These are phyloP conservation scores for Trididemnum clinides DNA, from an alignment of 23 tunicate genomes.

Conservation along the genomic window DNA sequence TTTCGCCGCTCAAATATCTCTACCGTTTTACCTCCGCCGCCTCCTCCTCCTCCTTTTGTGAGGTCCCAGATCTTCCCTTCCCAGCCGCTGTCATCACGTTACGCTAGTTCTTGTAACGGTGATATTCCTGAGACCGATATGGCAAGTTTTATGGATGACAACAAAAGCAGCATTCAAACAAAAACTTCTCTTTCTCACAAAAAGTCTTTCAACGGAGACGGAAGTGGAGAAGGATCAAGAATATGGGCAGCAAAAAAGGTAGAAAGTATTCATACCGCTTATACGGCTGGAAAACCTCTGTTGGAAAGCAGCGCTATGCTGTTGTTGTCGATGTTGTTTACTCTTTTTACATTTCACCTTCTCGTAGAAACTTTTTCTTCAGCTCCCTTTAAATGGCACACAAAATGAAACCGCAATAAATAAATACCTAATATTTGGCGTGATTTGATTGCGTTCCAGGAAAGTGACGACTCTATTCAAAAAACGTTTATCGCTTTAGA, in stretches of 20 bases:
- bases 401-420: too few relatives aligned
- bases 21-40: not conserved
- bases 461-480: too few relatives aligned
- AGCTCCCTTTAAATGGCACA: not conserved
- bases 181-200: too few relatives aligned
- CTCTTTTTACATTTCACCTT: not conserved
- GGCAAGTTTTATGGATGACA: too few relatives aligned
- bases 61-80: too few relatives aligned
- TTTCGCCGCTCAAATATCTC: not conserved
- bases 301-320: not conserved
- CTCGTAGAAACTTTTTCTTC: not conserved
- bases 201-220: not conserved
- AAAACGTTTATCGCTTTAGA: too few relatives aligned
- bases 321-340: not conserved
- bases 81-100: not conserved
- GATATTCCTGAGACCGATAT: too few relatives aligned
- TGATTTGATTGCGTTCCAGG: too few relatives aligned
- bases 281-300: not conserved
- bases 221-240: not conserved
- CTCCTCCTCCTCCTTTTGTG: too few relatives aligned
- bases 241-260: not conserved
- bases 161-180: too few relatives aligned
- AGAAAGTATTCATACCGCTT: not conserved
- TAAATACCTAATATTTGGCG: too few relatives aligned
- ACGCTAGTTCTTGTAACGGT: not conserved